Evolutionary conservation across 2,888 invertebrate species (phyloP).

Genomic region (Apodemia hepburni): DNA sequence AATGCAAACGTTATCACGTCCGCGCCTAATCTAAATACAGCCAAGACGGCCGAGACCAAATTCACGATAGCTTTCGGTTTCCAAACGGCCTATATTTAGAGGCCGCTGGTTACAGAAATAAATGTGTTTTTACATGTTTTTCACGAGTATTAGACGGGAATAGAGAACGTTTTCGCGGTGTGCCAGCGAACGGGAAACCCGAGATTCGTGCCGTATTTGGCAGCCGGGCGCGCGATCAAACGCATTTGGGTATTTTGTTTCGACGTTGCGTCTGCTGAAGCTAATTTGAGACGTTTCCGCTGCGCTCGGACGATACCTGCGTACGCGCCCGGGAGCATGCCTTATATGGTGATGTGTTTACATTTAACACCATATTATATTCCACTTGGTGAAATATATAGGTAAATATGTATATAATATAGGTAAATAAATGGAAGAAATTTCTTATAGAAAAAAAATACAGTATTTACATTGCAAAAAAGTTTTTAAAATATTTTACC

Average conservation of each 20-base stretch:
- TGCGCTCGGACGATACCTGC: constrained; percentile 22
- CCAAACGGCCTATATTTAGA: constrained; percentile 78
- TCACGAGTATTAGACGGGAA: constrained; percentile 62
- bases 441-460: too few relatives aligned
- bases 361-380: constrained; percentile 19
- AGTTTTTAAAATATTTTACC: too few relatives aligned
- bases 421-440: too few relatives aligned
- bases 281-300: constrained; percentile 35
- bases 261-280: constrained; percentile 40
- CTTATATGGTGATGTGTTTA: constrained; percentile 30
- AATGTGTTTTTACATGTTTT: constrained; percentile 77
- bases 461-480: too few relatives aligned
- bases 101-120: constrained; percentile 75
- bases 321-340: constrained; percentile 19
- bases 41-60: constrained; percentile 72
- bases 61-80: constrained; percentile 69
- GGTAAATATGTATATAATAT: too few relatives aligned
- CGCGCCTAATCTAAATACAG: constrained; percentile 74
- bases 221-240: constrained; percentile 57
- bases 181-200: constrained; percentile 62
- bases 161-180: constrained; percentile 61
- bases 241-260: constrained; percentile 74
- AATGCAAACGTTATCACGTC: constrained; percentile 37
- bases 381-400: too few relatives aligned
- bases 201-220: constrained; percentile 78